phyloP scores from a whole-genome alignment of 2,797 vertebrate genomes.

The Prionace glauca region DNA sequence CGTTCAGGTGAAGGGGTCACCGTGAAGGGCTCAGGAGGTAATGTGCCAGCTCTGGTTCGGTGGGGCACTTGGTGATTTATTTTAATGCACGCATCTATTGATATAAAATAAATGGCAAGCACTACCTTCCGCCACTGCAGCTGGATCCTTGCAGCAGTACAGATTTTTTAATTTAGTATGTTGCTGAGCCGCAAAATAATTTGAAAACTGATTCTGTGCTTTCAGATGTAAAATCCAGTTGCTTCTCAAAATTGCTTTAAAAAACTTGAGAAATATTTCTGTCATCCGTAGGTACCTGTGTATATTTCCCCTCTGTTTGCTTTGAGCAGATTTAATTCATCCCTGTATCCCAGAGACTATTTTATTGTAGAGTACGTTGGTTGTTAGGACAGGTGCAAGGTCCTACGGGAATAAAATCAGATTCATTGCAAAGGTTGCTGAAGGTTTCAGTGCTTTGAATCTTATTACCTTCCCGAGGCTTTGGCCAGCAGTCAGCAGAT shows the following conservation, averaged over 20 bases:
- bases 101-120: background rate
- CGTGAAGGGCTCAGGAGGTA: background rate
- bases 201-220: background rate
- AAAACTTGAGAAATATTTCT: background rate
- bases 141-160: background rate
- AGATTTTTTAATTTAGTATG: background rate
- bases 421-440: slow-evolving; percentile 17
- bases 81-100: background rate
- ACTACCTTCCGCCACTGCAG: background rate
- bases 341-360: background rate
- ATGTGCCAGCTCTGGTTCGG: background rate
- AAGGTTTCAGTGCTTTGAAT: slow-evolving; percentile 24
- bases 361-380: background rate
- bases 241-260: background rate
- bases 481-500: slow-evolving; percentile 22
- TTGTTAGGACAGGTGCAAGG: slow-evolving; percentile 14
- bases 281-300: background rate
- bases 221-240: background rate
- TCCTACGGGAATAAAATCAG: background rate
- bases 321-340: background rate
- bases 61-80: background rate
- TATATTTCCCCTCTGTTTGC: background rate
- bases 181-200: background rate
- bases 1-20: background rate
- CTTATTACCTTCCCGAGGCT: slow-evolving; percentile 18